Evolutionary conservation across 2,888 invertebrate genomes (phyloP).

Genomic region (Trissolcus japonicus): DNA sequence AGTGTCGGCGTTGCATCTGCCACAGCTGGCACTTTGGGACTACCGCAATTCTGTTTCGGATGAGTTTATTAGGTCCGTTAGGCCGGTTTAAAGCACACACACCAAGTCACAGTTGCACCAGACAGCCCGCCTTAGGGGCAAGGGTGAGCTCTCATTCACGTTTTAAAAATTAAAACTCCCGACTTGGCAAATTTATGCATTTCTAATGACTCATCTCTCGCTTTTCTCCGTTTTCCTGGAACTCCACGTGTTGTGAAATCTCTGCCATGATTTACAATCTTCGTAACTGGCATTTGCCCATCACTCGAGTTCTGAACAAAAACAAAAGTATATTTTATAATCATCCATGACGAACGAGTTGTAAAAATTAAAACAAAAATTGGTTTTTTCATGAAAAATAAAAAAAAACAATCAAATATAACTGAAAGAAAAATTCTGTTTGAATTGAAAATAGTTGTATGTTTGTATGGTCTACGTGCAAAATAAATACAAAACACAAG

Average conservation of each 20-base stretch:
- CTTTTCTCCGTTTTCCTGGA: conserved; percentile 10
- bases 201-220: conserved; percentile 14
- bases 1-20: conserved; percentile 36
- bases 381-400: too few species aligned
- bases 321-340: too few species aligned
- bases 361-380: too few species aligned
- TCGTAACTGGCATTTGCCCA: too few species aligned
- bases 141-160: neutral
- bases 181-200: conserved; percentile 20
- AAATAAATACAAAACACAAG: neutral
- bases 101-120: conserved; percentile 18
- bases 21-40: conserved; percentile 50
- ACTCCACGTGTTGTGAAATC: too few species aligned
- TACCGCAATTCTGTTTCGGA: conserved; percentile 36
- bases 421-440: too few species aligned
- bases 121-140: neutral
- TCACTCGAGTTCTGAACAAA: too few species aligned
- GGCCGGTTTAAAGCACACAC: conserved; percentile 23
- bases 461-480: neutral
- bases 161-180: conserved; percentile 34
- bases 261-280: too few species aligned
- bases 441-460: too few species aligned
- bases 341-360: too few species aligned
- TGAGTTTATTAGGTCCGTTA: conserved; percentile 45
- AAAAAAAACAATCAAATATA: too few species aligned